Evolutionary conservation across 1,140 invertebrate genomes (phyloP), one percentile per base, ranked within the genome.

Genomic region (Neodiprion lecontei): DNA sequence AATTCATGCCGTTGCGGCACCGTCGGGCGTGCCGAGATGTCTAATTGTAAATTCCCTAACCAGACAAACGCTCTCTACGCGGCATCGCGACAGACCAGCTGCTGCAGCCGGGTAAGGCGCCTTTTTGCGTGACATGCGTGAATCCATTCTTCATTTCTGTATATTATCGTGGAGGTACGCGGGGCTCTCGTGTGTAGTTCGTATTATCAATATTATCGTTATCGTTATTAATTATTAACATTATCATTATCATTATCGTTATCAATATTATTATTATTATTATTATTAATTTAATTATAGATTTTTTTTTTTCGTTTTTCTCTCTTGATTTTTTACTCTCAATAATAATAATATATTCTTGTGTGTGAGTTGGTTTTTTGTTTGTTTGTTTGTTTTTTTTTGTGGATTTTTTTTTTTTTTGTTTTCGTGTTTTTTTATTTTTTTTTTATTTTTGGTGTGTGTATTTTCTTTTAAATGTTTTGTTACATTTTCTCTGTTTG

Each of bases 271-370:
- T 11, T 53, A 21, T 21, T 21, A 17, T 17, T 17, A 40, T 40
- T 40, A 61, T 61, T 14, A 17, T 61, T 61, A 14, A 61, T 61
- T 61, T 61, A 61, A 61, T 12, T 61, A 61, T 61, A 8, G 5
- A 4, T 61, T 61, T 61, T 4, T 61, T 61, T 10, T 61, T 61
- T 61, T 12, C n/a, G 11, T 61, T 61, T 61, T 61, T 61, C n/a
- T 17, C 9, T 61, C 8, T 61, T 17, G 28, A 40, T 40, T 40
- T 40, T 40, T 40, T 61, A 14, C n/a, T 9, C 11, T 61, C n/a
- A 61, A 61, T 61, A 61, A 61, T 61, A 61, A 61, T 40, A 40
- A 40, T 40, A 40, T 61, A 61, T 61, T 61, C 53, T 61, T 61
- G 53, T 14, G 50, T 53, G 53, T 14, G 53, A 14, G 11, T 61